Evolutionary conservation across 2,888 invertebrate genomes (phyloP).

Genomic region (Dicranocentrus wangi): DNA sequence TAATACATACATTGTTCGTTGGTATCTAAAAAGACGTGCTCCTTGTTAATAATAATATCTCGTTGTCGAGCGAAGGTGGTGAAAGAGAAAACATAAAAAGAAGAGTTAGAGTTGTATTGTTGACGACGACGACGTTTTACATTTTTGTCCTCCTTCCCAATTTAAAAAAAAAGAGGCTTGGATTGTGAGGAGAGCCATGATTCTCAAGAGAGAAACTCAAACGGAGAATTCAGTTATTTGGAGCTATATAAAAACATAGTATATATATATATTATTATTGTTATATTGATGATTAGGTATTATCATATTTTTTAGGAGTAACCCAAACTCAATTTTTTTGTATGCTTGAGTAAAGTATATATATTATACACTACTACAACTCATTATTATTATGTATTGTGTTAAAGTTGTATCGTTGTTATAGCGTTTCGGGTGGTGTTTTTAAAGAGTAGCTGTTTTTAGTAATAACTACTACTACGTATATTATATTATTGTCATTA

Average conservation of each 20-base stretch:
- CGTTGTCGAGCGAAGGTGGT: too few relatives aligned
- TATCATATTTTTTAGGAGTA: constrained; percentile 5
- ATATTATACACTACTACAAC: constrained; percentile 11
- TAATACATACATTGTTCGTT: too few relatives aligned
- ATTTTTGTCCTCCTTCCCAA: too few relatives aligned
- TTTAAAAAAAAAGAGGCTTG: too few relatives aligned
- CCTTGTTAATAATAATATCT: too few relatives aligned
- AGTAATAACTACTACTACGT: constrained; percentile 14
- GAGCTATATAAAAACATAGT: constrained; percentile 35
- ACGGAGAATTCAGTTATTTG: constrained; percentile 32
- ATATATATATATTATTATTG: background rate
- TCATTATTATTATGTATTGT: constrained; percentile 40
- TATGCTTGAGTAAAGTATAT: constrained; percentile 20
- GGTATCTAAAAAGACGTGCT: too few relatives aligned
- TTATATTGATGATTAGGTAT: background rate
- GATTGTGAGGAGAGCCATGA: constrained; percentile 40
- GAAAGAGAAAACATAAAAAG: too few relatives aligned
- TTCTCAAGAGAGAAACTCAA: constrained; percentile 49
- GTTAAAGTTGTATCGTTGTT: background rate
- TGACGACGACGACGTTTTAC: too few relatives aligned
- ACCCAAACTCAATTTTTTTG: background rate
- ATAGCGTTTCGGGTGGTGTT: background rate
- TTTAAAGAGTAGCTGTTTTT: constrained; percentile 32
- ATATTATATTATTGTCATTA: constrained; percentile 31
- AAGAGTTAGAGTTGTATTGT: too few relatives aligned